Base-by-base conservation (phyloP, 2,113 vertebrate species). In the Prunella fulvescens region DNA sequence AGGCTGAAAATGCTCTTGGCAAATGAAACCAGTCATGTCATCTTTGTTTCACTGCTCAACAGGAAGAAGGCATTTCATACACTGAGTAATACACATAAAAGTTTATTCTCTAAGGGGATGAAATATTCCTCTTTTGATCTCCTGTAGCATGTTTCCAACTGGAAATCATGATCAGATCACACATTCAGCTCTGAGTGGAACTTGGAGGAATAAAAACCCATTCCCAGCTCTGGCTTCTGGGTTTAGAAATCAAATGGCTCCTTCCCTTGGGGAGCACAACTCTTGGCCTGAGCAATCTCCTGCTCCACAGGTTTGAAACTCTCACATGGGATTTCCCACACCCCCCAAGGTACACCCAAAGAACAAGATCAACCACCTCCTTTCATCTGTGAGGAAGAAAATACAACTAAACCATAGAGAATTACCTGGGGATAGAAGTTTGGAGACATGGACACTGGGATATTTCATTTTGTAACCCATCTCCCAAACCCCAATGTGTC, bases 1-100 rank as follows among this genome's bases (percentile, higher is more conserved):
- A 74, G 82, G 60, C 91, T 95, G 94, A 51, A 93, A 92, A 95
- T 44, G 91, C 95, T 95, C 40, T 93, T 96, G 96, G 94, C 94
- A 94, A 87, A 85, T 82, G 78, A 84, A 85, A 80, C 77, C 23
- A 87, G 84, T 65, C 78, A 7, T 85, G 91, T 87, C 73, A 39
- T 82, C 95, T 91, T 87, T 89, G 77, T 80, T 90, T 78, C 70
- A 40, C 47, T 87, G 53, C 60, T 94, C 81, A 87, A 73, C 57
- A 85, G 91, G 91, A 95, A 95, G 95, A 53, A 60, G 61, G 42
- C 24, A 76, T 87, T 96, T 91, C 90, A 82, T 87, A 56, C 69
- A 72, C 22, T 81, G 77, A 76, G 72, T 18, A 79, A 72, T 31
- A 62, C 5, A 33, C 45, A 73, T 29, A 50, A 6, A 80, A 70